phyloP scores from a whole-genome alignment of 2,797 vertebrate genomes.

The Myoxocephalus aenaeus region DNA sequence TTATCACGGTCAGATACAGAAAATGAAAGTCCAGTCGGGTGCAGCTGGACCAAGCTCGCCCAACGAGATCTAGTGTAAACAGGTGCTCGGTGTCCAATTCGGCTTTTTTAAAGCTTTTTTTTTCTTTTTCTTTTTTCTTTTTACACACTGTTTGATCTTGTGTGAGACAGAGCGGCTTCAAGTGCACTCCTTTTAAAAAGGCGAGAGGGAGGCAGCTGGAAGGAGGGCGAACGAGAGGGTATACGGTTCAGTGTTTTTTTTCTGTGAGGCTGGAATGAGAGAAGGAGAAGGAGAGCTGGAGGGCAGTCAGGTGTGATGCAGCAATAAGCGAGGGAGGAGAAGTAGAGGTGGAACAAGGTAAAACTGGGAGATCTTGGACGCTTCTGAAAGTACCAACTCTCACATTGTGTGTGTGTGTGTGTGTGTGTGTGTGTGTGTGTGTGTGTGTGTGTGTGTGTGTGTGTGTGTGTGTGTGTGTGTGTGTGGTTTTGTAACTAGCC shows the following conservation, averaged over 20 bases:
- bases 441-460: background rate
- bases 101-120: background rate
- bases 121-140: background rate
- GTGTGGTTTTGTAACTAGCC: constrained; percentile 32
- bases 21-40: constrained; percentile 56
- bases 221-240: constrained; percentile 18
- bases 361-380: constrained; percentile 19
- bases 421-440: no score
- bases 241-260: constrained; percentile 40
- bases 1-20: constrained; percentile 53
- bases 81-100: constrained; percentile 48
- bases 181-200: constrained; percentile 4
- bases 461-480: constrained; percentile 14
- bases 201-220: constrained; percentile 35
- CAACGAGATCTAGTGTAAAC: constrained; percentile 53
- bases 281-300: constrained; percentile 31
- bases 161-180: constrained; percentile 32
- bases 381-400: constrained; percentile 23
- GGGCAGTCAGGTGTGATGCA: constrained; percentile 65
- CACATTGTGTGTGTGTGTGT: background rate
- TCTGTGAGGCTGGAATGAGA: constrained; percentile 47
- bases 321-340: constrained; percentile 50
- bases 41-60: constrained; percentile 26
- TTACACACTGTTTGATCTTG: constrained; percentile 46
- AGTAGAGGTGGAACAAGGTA: constrained; percentile 36